Evolutionary conservation across 1,140 invertebrate species (phyloP), one percentile per base, ranked within the genome.

Genomic region (Lasioglossum albipes): DNA sequence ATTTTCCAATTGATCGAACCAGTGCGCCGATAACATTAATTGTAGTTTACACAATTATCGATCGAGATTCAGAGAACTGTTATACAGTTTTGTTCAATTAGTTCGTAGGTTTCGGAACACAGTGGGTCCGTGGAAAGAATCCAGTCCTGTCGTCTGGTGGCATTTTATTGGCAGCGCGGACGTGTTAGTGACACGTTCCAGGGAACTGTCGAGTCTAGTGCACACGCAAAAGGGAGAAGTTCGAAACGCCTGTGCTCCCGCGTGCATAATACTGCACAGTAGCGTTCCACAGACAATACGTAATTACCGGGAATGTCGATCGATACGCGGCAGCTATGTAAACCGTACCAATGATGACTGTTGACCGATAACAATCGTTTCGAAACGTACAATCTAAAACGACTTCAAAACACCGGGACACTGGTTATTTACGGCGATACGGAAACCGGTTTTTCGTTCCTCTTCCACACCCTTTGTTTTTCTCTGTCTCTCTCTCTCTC

Each of bases 291-390:
- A 79, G 73, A 86, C 79, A 88, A 88, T 89, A 62, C 77, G 85
- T 89, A 89, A 89, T 89, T 89, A 87, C 79, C 67, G 80, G 59
- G 74, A 85, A 78, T 83, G 79, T 79, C 76, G 76, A 88, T 89
- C 88, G 82, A 89, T 89, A 83, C 67, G 49, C 59, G 59, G 61
- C 41, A 76, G 68, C 62, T 74, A 79, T 72, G 84, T 70, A 84
- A 88, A 82, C 76, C 54, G 59, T 54, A 64, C 80, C 81, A 72
- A 88, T 86, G 84, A 89, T 80, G 78, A 87, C 69, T 83, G 82
- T 78, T 85, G 75, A 85, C 67, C 77, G 85, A 89, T 88, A 88
- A 89, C 81, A 83, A 89, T 88, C 65, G 81, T 80, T 83, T 45
- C 79, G 69, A 81, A 75, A 61, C 75, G 76, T 72, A 72, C 72